phyloP scores from a whole-genome alignment of 2,113 vertebrate genomes.

The Hydropotes inermis region DNA sequence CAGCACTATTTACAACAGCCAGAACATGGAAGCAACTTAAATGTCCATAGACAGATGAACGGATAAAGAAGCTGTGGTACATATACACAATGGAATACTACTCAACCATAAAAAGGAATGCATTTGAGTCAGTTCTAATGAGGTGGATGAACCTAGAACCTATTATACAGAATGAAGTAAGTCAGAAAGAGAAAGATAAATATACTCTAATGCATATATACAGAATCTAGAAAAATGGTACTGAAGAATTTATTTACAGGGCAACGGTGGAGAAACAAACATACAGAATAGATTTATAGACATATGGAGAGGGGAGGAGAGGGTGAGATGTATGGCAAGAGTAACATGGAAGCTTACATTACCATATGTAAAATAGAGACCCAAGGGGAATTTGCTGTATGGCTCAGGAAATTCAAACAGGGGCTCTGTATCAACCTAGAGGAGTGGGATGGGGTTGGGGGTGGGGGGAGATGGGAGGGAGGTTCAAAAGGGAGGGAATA shows the following conservation, averaged over 20 bases:
- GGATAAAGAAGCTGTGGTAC: too few relatives aligned
- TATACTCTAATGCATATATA: not conserved
- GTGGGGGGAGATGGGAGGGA: rapidly evolving
- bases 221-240: not conserved
- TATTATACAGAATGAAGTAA: not conserved
- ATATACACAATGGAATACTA: not conserved
- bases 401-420: not conserved
- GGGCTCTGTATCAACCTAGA: not conserved
- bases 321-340: not conserved
- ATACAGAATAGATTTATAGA: not conserved
- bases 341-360: not conserved
- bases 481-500: not conserved
- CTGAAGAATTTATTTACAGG: not conserved
- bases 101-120: not conserved
- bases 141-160: not conserved
- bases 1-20: not conserved
- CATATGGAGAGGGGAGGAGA: not conserved
- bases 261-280: not conserved
- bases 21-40: not conserved
- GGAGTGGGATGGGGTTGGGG: not conserved
- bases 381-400: not conserved
- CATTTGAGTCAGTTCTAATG: not conserved
- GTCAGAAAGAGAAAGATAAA: not conserved
- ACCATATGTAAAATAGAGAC: not conserved
- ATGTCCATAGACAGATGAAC: too few relatives aligned